Evolutionary conservation across 2,888 invertebrate species (phyloP).

Genomic region (Ornithoptera alexandrae): DNA sequence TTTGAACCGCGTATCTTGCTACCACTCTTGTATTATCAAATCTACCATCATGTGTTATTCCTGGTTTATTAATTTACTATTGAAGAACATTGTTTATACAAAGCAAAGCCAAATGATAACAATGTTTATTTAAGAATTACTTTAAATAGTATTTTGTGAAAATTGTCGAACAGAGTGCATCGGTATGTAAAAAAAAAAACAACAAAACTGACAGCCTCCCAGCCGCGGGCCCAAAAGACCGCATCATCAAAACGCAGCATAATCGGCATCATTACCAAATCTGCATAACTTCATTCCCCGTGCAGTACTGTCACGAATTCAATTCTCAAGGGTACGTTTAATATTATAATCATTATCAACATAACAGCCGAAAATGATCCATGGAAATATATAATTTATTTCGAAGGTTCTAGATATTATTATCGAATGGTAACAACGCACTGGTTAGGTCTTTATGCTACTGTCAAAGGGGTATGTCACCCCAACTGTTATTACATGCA

Average conservation of each 20-base stretch:
- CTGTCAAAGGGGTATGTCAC: slow-evolving; percentile 49
- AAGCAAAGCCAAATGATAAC: background rate
- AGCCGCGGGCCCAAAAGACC: slow-evolving; percentile 38
- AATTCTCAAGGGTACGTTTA: slow-evolving; percentile 49
- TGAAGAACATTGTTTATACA: too few species aligned
- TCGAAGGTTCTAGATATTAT: slow-evolving; percentile 15
- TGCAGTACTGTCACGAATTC: slow-evolving; percentile 61
- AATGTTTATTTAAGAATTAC: background rate
- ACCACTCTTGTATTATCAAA: too few species aligned
- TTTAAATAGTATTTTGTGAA: background rate
- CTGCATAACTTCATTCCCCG: slow-evolving; percentile 70
- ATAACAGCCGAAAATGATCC: slow-evolving; percentile 24
- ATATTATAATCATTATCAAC: slow-evolving; percentile 36
- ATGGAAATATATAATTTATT: slow-evolving; percentile 22
- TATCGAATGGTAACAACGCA: slow-evolving; percentile 26
- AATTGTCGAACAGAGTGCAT: background rate
- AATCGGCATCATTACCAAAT: slow-evolving; percentile 62
- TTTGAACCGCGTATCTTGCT: too few species aligned
- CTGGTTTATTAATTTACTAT: too few species aligned
- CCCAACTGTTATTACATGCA: slow-evolving; percentile 77
- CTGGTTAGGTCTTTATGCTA: slow-evolving; percentile 35
- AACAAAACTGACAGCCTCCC: slow-evolving; percentile 14
- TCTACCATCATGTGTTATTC: too few species aligned
- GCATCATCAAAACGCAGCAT: slow-evolving; percentile 51
- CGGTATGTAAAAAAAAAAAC: slow-evolving; percentile 6